These are phyloP conservation scores for Tethea ocularis DNA, from an alignment of 2,888 invertebrate genomes.

Conservation along the genomic window DNA sequence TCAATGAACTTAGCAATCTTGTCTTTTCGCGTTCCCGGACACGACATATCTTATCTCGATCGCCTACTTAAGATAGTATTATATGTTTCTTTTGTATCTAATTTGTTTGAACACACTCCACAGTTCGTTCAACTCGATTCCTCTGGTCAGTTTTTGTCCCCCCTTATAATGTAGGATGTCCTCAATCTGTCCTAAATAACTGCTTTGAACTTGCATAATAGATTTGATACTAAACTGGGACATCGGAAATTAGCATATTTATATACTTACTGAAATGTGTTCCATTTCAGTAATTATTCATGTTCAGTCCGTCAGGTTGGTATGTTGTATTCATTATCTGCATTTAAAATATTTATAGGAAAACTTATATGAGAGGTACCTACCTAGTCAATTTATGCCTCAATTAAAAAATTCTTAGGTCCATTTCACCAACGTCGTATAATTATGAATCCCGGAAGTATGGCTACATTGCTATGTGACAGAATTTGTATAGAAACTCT, in stretches of 20 bases:
- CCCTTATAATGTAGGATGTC: conserved; percentile 35
- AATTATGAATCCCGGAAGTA: no score
- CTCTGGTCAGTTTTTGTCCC: conserved; percentile 18
- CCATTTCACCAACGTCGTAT: no score
- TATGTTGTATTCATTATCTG: background rate
- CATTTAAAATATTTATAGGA: no score
- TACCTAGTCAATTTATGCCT: no score
- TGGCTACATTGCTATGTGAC: no score
- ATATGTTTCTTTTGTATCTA: background rate
- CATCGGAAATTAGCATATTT: background rate
- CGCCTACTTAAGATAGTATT: background rate
- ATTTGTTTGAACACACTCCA: conserved; percentile 3
- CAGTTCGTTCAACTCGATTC: conserved; percentile 33
- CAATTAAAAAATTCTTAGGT: no score
- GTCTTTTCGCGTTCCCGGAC: background rate
- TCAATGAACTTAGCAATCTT: background rate
- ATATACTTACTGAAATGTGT: background rate
- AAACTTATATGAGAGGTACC: no score
- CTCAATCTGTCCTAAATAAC: conserved; percentile 26
- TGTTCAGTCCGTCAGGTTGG: background rate
- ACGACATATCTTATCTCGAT: background rate
- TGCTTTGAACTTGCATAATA: conserved; percentile 5
- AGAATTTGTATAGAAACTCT: no score
- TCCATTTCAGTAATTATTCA: background rate
- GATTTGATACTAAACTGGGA: background rate